Percentiles rank a stretch among this genome's conserved stretches.
Conservation (phyloP, 2,113 vertebrate genomes). For the Lota lota region DNA sequence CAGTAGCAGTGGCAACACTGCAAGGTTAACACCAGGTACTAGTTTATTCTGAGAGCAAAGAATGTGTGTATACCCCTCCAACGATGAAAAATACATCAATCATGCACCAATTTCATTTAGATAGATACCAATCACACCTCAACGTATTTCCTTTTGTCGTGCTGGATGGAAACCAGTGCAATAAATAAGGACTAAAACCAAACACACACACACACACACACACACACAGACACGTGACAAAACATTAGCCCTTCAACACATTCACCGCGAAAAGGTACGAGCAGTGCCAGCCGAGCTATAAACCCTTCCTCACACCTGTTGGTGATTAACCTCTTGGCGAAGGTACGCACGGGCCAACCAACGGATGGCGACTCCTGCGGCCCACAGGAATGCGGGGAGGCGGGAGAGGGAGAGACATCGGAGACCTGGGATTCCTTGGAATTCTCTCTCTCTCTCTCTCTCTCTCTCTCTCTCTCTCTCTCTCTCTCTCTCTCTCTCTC, state of each 20-base stretch:
- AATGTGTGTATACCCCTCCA: too few relatives aligned
- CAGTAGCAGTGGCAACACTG: too few relatives aligned
- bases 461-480: constrained; percentile 12
- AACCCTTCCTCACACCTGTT: constrained; percentile 63
- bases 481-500: constrained; percentile 8
- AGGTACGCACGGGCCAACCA: constrained; percentile 43
- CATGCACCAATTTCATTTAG: too few relatives aligned
- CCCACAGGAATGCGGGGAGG: constrained; percentile 31
- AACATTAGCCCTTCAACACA: constrained; percentile 25
- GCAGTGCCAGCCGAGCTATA: constrained; percentile 49
- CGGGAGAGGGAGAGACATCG: constrained; percentile 22
- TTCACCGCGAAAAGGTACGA: constrained; percentile 51
- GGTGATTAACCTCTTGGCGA: constrained; percentile 61
- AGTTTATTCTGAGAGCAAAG: too few relatives aligned
- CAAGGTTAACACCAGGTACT: too few relatives aligned
- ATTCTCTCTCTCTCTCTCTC: constrained; percentile 15
- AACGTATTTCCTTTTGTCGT: too few relatives aligned
- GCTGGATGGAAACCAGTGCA: too few relatives aligned
- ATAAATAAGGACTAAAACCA: too few relatives aligned
- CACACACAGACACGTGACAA: constrained; percentile 21
- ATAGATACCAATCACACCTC: too few relatives aligned
- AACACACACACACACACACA: too few relatives aligned
- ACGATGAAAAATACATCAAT: too few relatives aligned
- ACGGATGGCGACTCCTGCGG: constrained; percentile 20
- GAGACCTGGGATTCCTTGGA: constrained; percentile 23